Conservation (phyloP, 2,888 invertebrate species). For the Liopterus haemorrhoidalis region DNA sequence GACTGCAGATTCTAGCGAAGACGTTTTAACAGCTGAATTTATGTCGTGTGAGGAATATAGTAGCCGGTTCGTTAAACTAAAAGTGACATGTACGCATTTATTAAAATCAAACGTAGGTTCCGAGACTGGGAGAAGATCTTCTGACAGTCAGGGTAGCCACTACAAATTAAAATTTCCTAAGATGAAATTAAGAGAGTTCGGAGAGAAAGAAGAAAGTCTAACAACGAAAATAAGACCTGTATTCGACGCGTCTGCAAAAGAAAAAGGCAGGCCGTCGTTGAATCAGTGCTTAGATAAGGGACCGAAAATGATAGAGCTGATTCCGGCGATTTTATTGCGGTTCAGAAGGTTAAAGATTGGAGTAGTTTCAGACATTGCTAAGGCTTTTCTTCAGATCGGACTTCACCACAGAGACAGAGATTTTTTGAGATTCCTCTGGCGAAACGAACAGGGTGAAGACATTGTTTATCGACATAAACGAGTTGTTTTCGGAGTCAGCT, state of each 20-base stretch:
- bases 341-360: constrained; percentile 27
- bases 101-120: no score
- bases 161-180: no score
- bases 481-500: constrained; percentile 27
- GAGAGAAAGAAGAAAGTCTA: constrained; percentile 27
- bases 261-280: constrained; percentile 26
- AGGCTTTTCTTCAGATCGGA: constrained; percentile 34
- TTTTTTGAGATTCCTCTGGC: constrained; percentile 35
- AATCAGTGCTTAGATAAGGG: constrained; percentile 36
- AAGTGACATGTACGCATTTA: no score
- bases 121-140: no score
- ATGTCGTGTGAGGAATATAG: no score
- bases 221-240: constrained; percentile 30
- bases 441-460: constrained; percentile 10
- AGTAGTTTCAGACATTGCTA: constrained; percentile 32
- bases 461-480: constrained; percentile 19
- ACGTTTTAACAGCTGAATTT: no score
- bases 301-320: constrained; percentile 32
- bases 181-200: no score
- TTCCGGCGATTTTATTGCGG: constrained; percentile 24
- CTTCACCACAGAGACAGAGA: constrained; percentile 29
- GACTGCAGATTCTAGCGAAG: no score
- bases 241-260: constrained; percentile 30
- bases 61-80: no score
- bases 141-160: no score